Conservation (phyloP, 2,888 invertebrate genomes). For the Choreutis nemorana region DNA sequence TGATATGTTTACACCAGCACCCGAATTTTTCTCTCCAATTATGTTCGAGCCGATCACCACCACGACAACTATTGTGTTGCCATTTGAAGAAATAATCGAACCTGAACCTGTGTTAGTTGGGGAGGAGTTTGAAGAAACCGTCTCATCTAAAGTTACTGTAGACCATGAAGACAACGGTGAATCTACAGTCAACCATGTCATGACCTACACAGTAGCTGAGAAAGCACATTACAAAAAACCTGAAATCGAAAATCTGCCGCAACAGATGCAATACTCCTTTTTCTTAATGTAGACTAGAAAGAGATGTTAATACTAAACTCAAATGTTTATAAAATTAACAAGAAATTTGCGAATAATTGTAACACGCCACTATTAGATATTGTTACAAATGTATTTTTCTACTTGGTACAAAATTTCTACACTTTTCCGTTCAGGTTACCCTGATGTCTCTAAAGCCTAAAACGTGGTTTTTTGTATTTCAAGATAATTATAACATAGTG, state of each 20-base stretch:
- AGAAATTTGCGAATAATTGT: too few species aligned
- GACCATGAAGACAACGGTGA: slow-evolving; percentile 42
- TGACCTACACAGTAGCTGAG: slow-evolving; percentile 46
- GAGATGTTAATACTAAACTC: too few species aligned
- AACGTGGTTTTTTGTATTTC: too few species aligned
- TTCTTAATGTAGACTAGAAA: slow-evolving; percentile 41
- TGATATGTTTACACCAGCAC: slow-evolving; percentile 28
- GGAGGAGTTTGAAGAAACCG: slow-evolving; percentile 48
- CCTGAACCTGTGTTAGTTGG: slow-evolving; percentile 42
- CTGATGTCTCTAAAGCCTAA: too few species aligned
- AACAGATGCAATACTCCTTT: slow-evolving; percentile 53
- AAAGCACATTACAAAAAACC: slow-evolving; percentile 47
- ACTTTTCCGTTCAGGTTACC: too few species aligned
- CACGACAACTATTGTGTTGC: slow-evolving; percentile 21
- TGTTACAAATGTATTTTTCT: too few species aligned
- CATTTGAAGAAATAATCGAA: slow-evolving; percentile 24
- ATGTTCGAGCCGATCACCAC: slow-evolving; percentile 30
- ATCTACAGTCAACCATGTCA: slow-evolving; percentile 47
- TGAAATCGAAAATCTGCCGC: slow-evolving; percentile 39
- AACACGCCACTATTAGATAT: too few species aligned
- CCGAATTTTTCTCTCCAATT: slow-evolving; percentile 26
- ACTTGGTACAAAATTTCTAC: too few species aligned
- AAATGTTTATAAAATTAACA: too few species aligned
- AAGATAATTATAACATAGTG: too few species aligned
- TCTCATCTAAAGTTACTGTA: slow-evolving; percentile 41